Evolutionary conservation across 2,797 vertebrate species (phyloP), one percentile per base, ranked within the genome.

Genomic region (Enteromius mattozi): DNA sequence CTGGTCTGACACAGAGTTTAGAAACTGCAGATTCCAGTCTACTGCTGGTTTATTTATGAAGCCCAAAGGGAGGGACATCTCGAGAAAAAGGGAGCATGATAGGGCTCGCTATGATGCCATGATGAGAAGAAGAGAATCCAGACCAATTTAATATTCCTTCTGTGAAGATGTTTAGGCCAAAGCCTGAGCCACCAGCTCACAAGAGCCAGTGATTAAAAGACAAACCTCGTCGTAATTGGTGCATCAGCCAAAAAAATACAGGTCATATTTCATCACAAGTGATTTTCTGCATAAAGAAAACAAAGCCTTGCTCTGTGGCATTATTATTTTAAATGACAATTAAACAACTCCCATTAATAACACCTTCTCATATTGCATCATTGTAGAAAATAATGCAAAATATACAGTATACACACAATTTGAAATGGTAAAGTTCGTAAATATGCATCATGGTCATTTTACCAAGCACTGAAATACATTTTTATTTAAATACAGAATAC

Each of bases 1-100:
- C 45, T 13, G 59, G 33, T 12, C 81, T 75, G 80, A 65, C 19
- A 42, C 14, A 24, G 69, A 40, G 80, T 13, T 17, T 45, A 47
- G 61, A 47, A 63, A 24, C 59, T 0, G 27, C 17, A 21, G 9
- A 75, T 65, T 75, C 47, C 61, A 68, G 19, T 51, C 45, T 17
- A 54, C 45, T 40, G 24, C 61, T 66, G 61, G 13, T 66, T 83
- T 76, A 83, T 83, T 83, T 66, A 83, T 83, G 59, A 76, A 66
- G 33, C 45, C 76, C 24, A 17, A 24, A 47, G 17, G 59, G 61
- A 51, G 77, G 3, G 21, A 6, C 40, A 75, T 75, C 70, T 82
- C 3, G 4, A 17, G 42, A 21, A n/a, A 27, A 49, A 66, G 51
- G 3, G 37, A 61, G 54, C 27, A 61, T 30, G 49, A 81, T 54